Evolutionary conservation across 2,797 vertebrate genomes (phyloP).

Genomic region (Nyctalus aviator): DNA sequence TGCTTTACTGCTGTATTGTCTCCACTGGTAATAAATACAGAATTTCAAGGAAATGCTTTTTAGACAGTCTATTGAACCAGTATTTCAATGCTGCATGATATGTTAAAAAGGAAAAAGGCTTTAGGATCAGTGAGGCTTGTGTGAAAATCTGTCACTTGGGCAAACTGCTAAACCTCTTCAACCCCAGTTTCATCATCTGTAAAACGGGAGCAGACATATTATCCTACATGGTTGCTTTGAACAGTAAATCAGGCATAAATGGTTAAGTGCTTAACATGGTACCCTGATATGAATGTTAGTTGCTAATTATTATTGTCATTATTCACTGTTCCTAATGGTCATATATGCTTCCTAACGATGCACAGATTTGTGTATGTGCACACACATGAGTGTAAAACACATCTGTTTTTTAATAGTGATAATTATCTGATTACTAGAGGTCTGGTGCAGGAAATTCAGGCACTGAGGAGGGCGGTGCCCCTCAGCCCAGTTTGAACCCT

Average conservation of each 20-base stretch:
- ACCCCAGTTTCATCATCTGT: conserved; percentile 39
- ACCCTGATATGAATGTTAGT: background rate
- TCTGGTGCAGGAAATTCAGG: too few relatives aligned
- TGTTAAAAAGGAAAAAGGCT: conserved; percentile 44
- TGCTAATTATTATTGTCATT: conserved; percentile 21
- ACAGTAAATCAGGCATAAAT: conserved; percentile 15
- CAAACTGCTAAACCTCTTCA: conserved; percentile 27
- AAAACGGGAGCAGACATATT: conserved; percentile 32
- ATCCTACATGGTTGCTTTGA: background rate
- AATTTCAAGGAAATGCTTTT: conserved; percentile 68
- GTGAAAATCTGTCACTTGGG: conserved; percentile 31
- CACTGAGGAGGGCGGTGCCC: too few relatives aligned
- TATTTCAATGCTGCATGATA: background rate
- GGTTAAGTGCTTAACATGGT: background rate
- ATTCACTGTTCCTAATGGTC: conserved; percentile 1
- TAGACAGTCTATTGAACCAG: conserved; percentile 20
- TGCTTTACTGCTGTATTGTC: conserved; percentile 66
- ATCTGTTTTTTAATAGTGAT: conserved; percentile 17
- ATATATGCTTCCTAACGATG: background rate
- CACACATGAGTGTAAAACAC: background rate
- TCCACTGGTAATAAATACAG: conserved; percentile 50
- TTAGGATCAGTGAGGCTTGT: conserved; percentile 20
- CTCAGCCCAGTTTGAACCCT: too few relatives aligned
- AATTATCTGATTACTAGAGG: background rate
- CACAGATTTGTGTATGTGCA: background rate